Conservation (phyloP, 1,140 invertebrate species). For the Lucilia cuprina region DNA sequence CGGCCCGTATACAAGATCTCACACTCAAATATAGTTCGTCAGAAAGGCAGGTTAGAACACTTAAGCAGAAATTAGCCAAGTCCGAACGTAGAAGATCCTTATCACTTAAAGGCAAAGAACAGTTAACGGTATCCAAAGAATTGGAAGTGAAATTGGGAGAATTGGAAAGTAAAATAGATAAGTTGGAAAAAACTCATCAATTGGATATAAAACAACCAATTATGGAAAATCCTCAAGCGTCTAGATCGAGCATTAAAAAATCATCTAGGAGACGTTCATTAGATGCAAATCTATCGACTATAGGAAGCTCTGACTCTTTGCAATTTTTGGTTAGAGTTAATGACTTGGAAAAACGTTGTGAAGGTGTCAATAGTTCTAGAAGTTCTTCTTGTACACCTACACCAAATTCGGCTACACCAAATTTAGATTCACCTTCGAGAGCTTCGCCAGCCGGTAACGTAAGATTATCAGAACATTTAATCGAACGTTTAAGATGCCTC, state of each 20-base stretch:
- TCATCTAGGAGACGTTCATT: constrained; percentile 45
- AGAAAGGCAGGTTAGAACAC: constrained; percentile 80
- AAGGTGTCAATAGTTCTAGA: constrained; percentile 36
- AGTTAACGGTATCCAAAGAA: constrained; percentile 80
- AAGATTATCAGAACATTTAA: constrained; percentile 61
- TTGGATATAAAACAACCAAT: constrained; percentile 16
- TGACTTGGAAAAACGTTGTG: constrained; percentile 69
- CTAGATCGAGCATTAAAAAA: constrained; percentile 32
- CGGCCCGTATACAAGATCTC: constrained; percentile 82
- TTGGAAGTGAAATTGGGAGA: constrained; percentile 82
- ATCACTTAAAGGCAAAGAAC: constrained; percentile 81
- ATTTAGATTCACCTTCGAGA: constrained; percentile 37
- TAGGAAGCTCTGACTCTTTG: constrained; percentile 75
- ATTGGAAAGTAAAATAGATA: constrained; percentile 77
- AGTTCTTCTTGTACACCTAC: constrained; percentile 38
- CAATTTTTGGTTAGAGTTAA: constrained; percentile 77
- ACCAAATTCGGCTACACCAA: constrained; percentile 42
- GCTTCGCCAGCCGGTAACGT: constrained; percentile 22
- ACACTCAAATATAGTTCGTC: constrained; percentile 80
- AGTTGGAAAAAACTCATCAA: constrained; percentile 65
- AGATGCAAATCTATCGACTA: constrained; percentile 78
- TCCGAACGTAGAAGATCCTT: constrained; percentile 81
- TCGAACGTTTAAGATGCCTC: constrained; percentile 67
- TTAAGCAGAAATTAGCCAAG: constrained; percentile 82
- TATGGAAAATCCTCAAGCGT: not conserved